Percentiles rank a stretch among this genome's conserved stretches.
phyloP scores from a whole-genome alignment of 1,140 invertebrate genomes.

The Diorhabda elongata region DNA sequence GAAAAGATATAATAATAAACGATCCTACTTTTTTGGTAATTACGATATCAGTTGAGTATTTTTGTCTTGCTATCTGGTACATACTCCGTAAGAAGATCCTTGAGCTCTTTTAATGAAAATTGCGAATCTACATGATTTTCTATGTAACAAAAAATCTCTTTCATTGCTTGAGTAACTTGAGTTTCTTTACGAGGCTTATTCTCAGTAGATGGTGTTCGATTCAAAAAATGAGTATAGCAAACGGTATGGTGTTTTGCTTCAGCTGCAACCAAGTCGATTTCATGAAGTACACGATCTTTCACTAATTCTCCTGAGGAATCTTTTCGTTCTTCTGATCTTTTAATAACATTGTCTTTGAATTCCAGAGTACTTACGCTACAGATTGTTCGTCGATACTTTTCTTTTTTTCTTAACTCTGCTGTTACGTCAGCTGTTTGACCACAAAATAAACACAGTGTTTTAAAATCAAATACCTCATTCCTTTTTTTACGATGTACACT shows the following conservation, averaged over 20 bases:
- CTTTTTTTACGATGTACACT: slow-evolving; percentile 40
- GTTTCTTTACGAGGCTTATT: slow-evolving; percentile 36
- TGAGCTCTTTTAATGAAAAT: slow-evolving; percentile 39
- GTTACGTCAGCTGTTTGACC: slow-evolving; percentile 39
- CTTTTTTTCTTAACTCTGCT: slow-evolving; percentile 31
- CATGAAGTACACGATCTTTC: slow-evolving; percentile 39
- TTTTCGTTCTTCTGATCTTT: slow-evolving; percentile 40
- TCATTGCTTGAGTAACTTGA: slow-evolving; percentile 41
- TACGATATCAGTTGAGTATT: slow-evolving; percentile 42
- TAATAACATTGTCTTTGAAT: slow-evolving; percentile 42
- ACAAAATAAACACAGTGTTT: slow-evolving; percentile 42
- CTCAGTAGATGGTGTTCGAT: slow-evolving; percentile 31
- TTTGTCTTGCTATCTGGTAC: slow-evolving; percentile 43
- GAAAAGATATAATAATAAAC: slow-evolving; percentile 34
- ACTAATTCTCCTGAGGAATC: slow-evolving; percentile 41
- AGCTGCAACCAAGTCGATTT: slow-evolving; percentile 41
- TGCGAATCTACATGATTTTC: slow-evolving; percentile 41
- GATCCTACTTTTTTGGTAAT: slow-evolving; percentile 41
- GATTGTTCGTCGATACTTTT: slow-evolving; percentile 41
- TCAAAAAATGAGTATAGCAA: slow-evolving; percentile 42
- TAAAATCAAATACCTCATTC: slow-evolving; percentile 41
- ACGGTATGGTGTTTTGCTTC: too few relatives aligned
- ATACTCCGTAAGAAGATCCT: slow-evolving; percentile 40
- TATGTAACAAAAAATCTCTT: slow-evolving; percentile 42
- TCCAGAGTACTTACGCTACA: slow-evolving; percentile 41